Evolutionary conservation across 2,888 invertebrate genomes (phyloP).

Genomic region (Julus scanicus): DNA sequence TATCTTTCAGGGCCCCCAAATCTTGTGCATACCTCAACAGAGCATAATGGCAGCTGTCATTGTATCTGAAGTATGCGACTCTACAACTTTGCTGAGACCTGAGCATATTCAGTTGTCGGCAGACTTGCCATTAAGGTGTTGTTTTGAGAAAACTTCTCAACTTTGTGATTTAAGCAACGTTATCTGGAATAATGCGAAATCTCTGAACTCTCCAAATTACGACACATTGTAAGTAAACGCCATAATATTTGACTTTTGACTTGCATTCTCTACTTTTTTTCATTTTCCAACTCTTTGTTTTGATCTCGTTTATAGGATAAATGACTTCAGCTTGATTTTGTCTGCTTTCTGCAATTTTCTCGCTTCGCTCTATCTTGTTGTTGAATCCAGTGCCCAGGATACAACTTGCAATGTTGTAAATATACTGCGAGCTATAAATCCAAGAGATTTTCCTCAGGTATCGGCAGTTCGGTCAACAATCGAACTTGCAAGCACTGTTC

Average conservation of each 20-base stretch:
- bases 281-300: not conserved
- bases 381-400: not conserved
- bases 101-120: not conserved
- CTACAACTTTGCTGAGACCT: not conserved
- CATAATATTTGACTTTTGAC: not conserved
- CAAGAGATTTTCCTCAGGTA: constrained; percentile 27
- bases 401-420: not conserved
- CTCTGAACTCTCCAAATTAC: not conserved
- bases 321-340: constrained; percentile 33
- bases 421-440: not conserved
- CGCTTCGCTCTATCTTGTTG: not conserved
- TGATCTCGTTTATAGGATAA: not conserved
- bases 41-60: constrained; percentile 46
- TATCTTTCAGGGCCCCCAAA: constrained; percentile 49
- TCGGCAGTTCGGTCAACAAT: not conserved
- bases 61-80: not conserved
- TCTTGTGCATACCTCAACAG: constrained; percentile 5
- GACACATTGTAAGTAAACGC: constrained; percentile 45
- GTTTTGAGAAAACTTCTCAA: constrained; percentile 44
- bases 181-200: constrained; percentile 51
- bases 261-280: not conserved
- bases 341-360: constrained; percentile 9
- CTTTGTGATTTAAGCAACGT: constrained; percentile 48
- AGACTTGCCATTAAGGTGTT: constrained; percentile 44
- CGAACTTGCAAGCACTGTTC: not conserved